A percentile compares a stretch with the other conserved stretches of the same genome.
These are phyloP conservation scores for Labeo catla DNA, from an alignment of 2,113 vertebrate genomes.

Conservation along the genomic window DNA sequence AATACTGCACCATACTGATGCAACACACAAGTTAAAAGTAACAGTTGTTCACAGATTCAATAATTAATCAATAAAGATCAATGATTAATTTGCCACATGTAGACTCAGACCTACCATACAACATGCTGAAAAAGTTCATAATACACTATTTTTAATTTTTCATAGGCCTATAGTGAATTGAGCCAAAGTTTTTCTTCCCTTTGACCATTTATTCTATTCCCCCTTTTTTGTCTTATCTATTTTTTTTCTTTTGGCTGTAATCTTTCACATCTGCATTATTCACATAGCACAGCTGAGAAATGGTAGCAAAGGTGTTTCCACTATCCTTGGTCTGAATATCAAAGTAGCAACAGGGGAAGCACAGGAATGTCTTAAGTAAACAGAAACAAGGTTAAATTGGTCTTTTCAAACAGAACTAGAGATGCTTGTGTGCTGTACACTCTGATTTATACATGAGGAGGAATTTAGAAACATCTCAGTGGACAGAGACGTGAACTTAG, in stretches of 20 bases:
- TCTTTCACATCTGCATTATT: slow-evolving; percentile 34
- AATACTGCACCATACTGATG: neutral
- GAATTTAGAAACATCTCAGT: slow-evolving; percentile 9
- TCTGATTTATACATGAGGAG: slow-evolving; percentile 39
- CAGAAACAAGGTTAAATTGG: slow-evolving; percentile 16
- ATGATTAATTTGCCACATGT: neutral
- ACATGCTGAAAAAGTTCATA: neutral
- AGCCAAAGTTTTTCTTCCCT: neutral
- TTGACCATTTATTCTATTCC: neutral
- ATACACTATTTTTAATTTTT: neutral
- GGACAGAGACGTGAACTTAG: slow-evolving; percentile 21
- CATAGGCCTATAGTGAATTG: neutral
- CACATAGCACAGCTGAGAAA: slow-evolving; percentile 9
- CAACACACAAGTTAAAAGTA: neutral
- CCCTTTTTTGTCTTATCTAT: neutral
- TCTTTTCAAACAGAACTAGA: slow-evolving; percentile 25
- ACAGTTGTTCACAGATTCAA: neutral
- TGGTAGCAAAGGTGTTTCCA: slow-evolving; percentile 11
- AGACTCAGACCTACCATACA: neutral
- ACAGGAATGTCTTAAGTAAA: slow-evolving; percentile 12
- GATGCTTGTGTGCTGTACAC: neutral
- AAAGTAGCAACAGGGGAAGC: slow-evolving; percentile 2
- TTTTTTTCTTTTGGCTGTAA: neutral
- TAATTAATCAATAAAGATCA: neutral
- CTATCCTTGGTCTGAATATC: slow-evolving; percentile 2